phyloP scores from a whole-genome alignment of 2,797 vertebrate species.

The Halcyon badia region DNA sequence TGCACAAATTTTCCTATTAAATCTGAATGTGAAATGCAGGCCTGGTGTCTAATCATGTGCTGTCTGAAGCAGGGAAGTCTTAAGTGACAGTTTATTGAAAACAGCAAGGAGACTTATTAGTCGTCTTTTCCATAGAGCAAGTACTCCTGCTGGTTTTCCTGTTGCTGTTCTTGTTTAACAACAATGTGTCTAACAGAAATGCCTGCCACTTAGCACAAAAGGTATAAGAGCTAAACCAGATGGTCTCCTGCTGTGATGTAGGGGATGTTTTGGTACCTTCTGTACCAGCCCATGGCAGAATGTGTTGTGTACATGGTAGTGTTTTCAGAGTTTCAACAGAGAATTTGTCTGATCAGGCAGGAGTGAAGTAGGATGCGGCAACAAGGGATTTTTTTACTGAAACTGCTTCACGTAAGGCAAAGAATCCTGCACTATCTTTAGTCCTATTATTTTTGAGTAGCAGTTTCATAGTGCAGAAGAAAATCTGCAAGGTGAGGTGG shows the following conservation, averaged over 20 bases:
- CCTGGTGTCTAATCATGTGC: neutral
- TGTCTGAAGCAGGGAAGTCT: neutral
- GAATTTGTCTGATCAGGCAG: neutral
- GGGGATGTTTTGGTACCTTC: neutral
- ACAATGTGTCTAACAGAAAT: rapidly evolving
- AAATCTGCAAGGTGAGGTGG: neutral
- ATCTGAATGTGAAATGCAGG: neutral
- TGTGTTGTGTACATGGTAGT: neutral
- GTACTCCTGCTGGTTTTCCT: neutral
- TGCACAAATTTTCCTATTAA: neutral
- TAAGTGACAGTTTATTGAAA: neutral
- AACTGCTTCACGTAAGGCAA: neutral
- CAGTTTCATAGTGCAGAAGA: neutral
- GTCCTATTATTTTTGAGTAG: neutral
- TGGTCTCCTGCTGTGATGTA: neutral
- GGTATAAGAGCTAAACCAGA: neutral
- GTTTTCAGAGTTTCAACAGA: neutral
- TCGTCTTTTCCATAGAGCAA: neutral
- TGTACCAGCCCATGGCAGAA: neutral
- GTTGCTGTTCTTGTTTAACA: neutral
- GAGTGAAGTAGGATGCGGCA: neutral
- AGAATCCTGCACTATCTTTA: neutral
- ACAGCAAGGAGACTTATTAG: neutral
- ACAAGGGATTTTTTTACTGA: neutral
- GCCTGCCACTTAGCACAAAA: neutral